phyloP scores from a whole-genome alignment of 2,113 vertebrate genomes.

The Rhabdornis inornatus region DNA sequence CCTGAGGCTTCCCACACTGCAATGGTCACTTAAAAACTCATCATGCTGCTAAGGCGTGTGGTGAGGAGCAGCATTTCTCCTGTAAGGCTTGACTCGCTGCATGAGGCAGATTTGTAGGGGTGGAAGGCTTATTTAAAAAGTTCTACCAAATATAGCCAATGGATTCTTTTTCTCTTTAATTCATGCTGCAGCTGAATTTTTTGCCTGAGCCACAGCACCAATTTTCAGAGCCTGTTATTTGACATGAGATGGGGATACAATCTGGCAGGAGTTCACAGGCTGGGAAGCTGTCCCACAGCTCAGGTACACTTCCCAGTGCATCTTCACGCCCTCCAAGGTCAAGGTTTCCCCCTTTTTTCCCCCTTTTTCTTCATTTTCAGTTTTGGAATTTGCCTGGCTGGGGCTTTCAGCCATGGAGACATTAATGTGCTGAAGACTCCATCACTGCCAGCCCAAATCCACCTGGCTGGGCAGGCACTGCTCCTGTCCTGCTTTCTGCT shows the following conservation, averaged over 20 bases:
- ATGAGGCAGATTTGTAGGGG: background rate
- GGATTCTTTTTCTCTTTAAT: background rate
- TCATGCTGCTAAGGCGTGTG: background rate
- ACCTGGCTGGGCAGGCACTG: accelerated
- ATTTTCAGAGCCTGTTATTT: background rate
- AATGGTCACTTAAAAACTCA: background rate
- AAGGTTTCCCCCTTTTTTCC: background rate
- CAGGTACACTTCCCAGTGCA: background rate
- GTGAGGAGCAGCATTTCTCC: background rate
- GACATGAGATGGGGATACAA: background rate
- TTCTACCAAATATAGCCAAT: background rate
- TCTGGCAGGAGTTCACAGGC: background rate
- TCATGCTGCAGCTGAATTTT: background rate
- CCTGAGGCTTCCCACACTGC: background rate
- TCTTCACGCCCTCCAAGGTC: accelerated
- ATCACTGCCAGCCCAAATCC: background rate
- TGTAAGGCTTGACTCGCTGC: background rate
- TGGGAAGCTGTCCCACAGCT: background rate
- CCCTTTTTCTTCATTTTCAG: background rate
- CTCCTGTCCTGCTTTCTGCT: background rate
- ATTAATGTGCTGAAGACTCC: background rate
- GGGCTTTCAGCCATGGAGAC: background rate
- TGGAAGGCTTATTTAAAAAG: background rate
- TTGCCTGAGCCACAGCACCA: background rate
- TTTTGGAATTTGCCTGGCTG: background rate